Conservation (phyloP, 1,140 invertebrate genomes). For the Eulimnadia texana region DNA sequence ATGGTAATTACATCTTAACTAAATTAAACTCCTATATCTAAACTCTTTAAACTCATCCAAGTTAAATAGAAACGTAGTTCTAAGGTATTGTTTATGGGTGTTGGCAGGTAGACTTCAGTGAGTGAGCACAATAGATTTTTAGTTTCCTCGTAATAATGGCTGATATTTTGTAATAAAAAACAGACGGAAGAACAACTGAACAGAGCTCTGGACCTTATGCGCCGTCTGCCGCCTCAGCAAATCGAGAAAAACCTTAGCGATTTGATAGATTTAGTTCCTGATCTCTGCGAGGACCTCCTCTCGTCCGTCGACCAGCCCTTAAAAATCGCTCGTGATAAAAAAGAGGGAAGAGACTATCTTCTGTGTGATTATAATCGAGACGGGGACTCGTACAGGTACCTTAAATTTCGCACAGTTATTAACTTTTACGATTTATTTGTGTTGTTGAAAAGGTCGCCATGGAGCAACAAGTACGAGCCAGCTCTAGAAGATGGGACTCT, state of each 20-base stretch:
- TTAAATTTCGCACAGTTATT: neutral
- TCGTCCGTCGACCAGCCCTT: slow-evolving; percentile 97
- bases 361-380: slow-evolving; percentile 98
- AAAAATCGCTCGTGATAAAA: slow-evolving; percentile 91
- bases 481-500: slow-evolving; percentile 94
- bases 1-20: neutral
- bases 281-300: slow-evolving; percentile 88
- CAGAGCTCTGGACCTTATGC: slow-evolving; percentile 95
- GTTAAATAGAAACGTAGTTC: too few relatives aligned
- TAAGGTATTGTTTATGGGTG: too few relatives aligned
- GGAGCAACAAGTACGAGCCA: slow-evolving; percentile 98
- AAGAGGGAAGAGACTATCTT: slow-evolving; percentile 89
- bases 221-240: slow-evolving; percentile 93
- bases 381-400: slow-evolving; percentile 89
- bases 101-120: too few relatives aligned
- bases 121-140: too few relatives aligned
- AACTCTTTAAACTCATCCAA: too few relatives aligned
- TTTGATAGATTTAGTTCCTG: slow-evolving; percentile 90
- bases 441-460: slow-evolving; percentile 63
- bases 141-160: too few relatives aligned
- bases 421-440: neutral
- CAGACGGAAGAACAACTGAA: slow-evolving; percentile 96
- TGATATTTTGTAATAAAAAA: too few relatives aligned
- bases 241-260: slow-evolving; percentile 97
- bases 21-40: neutral